Evolutionary conservation across 1,140 invertebrate genomes (phyloP), one percentile per base, ranked within the genome.

Genomic region (Pogonomyrmex californicus): DNA sequence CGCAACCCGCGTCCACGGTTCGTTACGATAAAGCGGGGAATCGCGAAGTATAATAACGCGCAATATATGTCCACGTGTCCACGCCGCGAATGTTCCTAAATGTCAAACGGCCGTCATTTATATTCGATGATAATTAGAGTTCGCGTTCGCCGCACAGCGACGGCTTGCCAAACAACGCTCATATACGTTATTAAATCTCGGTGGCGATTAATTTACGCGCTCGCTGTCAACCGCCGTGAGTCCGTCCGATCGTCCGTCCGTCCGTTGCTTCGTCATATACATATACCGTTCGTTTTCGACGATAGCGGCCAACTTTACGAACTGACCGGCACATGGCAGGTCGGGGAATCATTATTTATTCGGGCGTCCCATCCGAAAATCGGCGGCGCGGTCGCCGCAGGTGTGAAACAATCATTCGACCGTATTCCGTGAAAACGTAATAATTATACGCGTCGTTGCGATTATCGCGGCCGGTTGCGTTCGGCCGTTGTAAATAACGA

Each of bases 121-220:
- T 75, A 83, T 83, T 83, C 56, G n/a, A 38, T 71, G 68, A 83
- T 83, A 83, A 83, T 83, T 83, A 33, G 33, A 83, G 41, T 41
- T n/a, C 62, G n/a, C 62, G 14, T 54, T 41, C 41, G 47, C n/a
- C 41, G 2, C 30, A n/a, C 38, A 60, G 12, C 51, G 79, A 83
- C 79, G 54, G 54, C 17, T 47, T n/a, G 79, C 54, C 68, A 75
- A 83, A 83, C 79, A 83, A 75, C 70, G 12, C 51, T 41, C 41
- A 33, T 56, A 23, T 56, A 56, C 71, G 79, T 83, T 75, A 83
- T 83, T 83, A 83, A 83, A 83, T 83, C 79, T 83, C 79, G n/a
- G n/a, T 41, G 66, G 30, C 79, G 68, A 83, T 83, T 83, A 83
- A 83, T 83, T 83, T 75, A 83, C 75, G 68, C 68, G 54, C 68